These are phyloP conservation scores for Laspeyria flexula DNA, from an alignment of 2,888 invertebrate species.

Conservation along the genomic window DNA sequence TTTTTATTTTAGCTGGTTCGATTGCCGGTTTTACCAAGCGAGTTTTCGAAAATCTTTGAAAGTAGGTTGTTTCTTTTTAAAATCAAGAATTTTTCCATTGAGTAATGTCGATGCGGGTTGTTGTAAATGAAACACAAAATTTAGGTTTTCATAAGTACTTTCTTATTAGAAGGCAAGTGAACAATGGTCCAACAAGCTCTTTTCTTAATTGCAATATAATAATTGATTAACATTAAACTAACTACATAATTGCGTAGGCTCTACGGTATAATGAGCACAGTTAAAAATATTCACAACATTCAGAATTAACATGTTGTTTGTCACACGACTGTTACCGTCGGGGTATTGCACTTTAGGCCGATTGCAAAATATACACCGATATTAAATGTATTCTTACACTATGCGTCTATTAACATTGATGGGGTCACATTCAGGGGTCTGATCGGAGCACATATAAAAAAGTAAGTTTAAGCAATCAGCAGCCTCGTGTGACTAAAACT, in stretches of 20 bases:
- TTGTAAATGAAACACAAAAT: conserved; percentile 27
- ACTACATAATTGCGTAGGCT: conserved; percentile 61
- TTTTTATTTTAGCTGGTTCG: too few species aligned
- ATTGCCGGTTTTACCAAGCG: too few species aligned
- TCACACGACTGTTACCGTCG: conserved; percentile 40
- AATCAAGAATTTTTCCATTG: too few species aligned
- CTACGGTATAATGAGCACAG: conserved; percentile 72
- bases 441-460: conserved; percentile 15
- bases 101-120: too few species aligned
- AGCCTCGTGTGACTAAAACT: conserved; percentile 60
- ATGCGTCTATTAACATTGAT: conserved; percentile 32
- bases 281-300: conserved; percentile 73
- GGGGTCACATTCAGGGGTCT: conserved; percentile 24
- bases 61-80: too few species aligned
- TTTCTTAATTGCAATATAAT: conserved; percentile 61
- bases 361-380: conserved; percentile 30
- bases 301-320: conserved; percentile 52
- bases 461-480: conserved; percentile 12
- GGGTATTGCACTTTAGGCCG: conserved; percentile 52
- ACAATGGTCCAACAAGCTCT: conserved; percentile 83
- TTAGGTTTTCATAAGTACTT: conserved; percentile 30
- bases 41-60: too few species aligned
- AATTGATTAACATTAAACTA: conserved; percentile 75
- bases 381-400: conserved; percentile 29
- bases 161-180: conserved; percentile 76